Percentiles rank a stretch among this genome's conserved stretches.
Conservation (phyloP, 2,797 vertebrate genomes). For the Pseudomugil tenellus region DNA sequence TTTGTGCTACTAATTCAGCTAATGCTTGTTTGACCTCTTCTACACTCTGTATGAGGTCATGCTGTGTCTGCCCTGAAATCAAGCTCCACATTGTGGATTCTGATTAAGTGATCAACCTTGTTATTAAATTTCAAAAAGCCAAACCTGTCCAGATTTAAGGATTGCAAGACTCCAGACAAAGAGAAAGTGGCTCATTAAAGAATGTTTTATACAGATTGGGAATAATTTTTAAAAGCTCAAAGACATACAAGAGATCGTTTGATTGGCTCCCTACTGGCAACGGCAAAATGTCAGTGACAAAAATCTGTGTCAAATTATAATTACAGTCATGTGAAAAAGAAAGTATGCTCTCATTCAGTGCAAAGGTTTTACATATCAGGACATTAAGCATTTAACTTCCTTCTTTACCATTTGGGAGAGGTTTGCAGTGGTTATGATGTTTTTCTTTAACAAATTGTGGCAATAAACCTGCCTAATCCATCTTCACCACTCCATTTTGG, state of each 20-base stretch:
- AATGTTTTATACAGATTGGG: slow-evolving; percentile 15
- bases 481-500: too few relatives aligned
- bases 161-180: slow-evolving; percentile 5
- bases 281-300: slow-evolving; percentile 39
- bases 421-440: too few relatives aligned
- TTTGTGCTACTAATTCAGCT: slow-evolving; percentile 8
- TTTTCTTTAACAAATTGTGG: too few relatives aligned
- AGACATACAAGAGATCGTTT: slow-evolving; percentile 27
- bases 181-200: slow-evolving; percentile 9
- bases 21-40: slow-evolving; percentile 20
- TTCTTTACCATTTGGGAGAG: too few relatives aligned
- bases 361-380: not conserved
- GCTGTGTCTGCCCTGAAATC: slow-evolving; percentile 3
- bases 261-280: slow-evolving; percentile 21
- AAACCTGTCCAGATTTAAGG: not conserved
- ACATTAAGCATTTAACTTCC: too few relatives aligned
- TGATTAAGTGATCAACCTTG: slow-evolving; percentile 19
- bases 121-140: slow-evolving; percentile 4
- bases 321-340: not conserved
- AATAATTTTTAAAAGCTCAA: slow-evolving; percentile 4
- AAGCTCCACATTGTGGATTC: slow-evolving; percentile 15
- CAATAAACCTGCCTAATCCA: too few relatives aligned
- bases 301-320: slow-evolving; percentile 21
- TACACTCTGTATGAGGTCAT: not conserved
- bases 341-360: not conserved